Evolutionary conservation across 2,888 invertebrate species (phyloP).

Genomic region (Nomada fabriciana): DNA sequence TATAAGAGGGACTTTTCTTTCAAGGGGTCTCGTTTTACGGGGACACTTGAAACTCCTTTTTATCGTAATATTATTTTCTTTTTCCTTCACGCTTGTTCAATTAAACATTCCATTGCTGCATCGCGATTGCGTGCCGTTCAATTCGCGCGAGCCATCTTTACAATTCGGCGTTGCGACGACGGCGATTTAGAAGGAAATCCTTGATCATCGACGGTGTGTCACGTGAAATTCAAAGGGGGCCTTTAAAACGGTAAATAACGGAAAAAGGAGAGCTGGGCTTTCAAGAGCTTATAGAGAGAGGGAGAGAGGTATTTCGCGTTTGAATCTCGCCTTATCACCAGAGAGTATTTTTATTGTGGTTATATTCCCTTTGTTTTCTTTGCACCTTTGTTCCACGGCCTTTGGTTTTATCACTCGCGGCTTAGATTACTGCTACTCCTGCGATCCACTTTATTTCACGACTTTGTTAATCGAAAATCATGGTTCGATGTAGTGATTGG

Average conservation of each 20-base stretch:
- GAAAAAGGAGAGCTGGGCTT: background rate
- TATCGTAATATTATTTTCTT: background rate
- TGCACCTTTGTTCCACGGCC: slow-evolving; percentile 45
- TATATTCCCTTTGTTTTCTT: slow-evolving; percentile 57
- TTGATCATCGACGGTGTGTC: slow-evolving; percentile 7
- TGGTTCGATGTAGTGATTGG: background rate
- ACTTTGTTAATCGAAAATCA: background rate
- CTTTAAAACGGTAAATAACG: slow-evolving; percentile 11
- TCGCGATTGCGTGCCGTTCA: background rate
- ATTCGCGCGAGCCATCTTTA: background rate
- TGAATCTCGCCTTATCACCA: slow-evolving; percentile 43
- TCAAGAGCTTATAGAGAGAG: slow-evolving; percentile 7
- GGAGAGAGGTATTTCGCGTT: slow-evolving; percentile 19
- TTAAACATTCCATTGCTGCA: slow-evolving; percentile 18
- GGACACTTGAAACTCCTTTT: slow-evolving; percentile 18
- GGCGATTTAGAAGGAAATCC: slow-evolving; percentile 11
- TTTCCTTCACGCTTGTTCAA: background rate
- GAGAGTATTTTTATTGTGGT: slow-evolving; percentile 46
- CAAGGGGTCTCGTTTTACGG: background rate
- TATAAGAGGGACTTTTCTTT: background rate
- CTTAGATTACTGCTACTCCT: background rate
- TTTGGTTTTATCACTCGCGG: slow-evolving; percentile 42
- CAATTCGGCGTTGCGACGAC: background rate
- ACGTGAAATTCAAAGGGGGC: slow-evolving; percentile 15
- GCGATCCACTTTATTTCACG: slow-evolving; percentile 14